Evolutionary conservation across 2,888 invertebrate species (phyloP), one percentile per base, ranked within the genome.

Genomic region (Caenorhabditis sp.): DNA sequence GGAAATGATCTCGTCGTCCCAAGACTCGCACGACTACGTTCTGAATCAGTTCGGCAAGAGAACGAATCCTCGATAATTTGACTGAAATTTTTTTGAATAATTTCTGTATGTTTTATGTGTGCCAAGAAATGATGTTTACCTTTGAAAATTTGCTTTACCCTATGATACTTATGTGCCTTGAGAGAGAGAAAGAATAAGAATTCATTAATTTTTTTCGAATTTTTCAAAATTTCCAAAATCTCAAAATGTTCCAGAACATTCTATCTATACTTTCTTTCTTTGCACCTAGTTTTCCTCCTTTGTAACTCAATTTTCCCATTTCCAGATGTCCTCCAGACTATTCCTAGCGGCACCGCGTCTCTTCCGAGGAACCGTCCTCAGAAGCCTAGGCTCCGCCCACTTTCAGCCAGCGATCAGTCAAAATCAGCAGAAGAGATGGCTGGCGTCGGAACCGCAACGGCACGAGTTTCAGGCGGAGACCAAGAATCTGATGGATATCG

Each of bases 381-480:
- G n/a, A n/a, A n/a, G n/a, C 66, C 59, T 31, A 19, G 59, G 61
- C 68, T 73, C 68, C 47, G 72, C 38, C 41, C 80, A 73, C 35
- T 66, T 72, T 28, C 31, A 22, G 1, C 7, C 61, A 19, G 24
- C 19, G 7, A 22, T 10, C 22, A 6, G 12, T 24, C 31, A 35
- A 12, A 7, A n/a, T 10, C 51, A 19, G 22, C 74, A 74, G 35
- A 47, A 54, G 24, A 51, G 82, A 63, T 79, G 41, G 69, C 14
- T 74, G 38, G 63, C 79, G 19, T 82, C 82, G 22, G 69, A 77
- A 10, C 61, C 82, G 24, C 94, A 94, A 59, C 95, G 95, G 92
- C 95, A 95, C 93, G 97, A 97, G 92, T 98, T 98, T 93, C 96
- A 98, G 93, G 98, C 98, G 0, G 98, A 98, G 94, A 98, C 98